These are phyloP conservation scores for Crenuchus spilurus DNA, from an alignment of 2,797 vertebrate species.

Conservation along the genomic window DNA sequence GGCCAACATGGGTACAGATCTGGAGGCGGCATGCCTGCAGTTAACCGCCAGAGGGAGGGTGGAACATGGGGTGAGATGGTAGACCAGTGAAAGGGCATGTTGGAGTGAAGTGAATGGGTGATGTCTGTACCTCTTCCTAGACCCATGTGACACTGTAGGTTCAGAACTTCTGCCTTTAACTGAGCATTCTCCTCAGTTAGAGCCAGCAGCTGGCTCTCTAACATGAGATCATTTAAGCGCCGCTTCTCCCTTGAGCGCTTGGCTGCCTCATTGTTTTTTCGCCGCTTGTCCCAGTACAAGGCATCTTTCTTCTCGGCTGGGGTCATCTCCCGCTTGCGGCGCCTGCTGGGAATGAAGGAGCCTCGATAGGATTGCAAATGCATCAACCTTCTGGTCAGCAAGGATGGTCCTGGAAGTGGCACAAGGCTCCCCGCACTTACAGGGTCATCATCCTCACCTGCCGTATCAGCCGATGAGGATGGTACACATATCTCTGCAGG, in stretches of 20 bases:
- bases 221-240: constrained; percentile 68
- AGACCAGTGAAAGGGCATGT: constrained; percentile 30
- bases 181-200: constrained; percentile 73
- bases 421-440: not conserved
- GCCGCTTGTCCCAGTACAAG: constrained; percentile 88
- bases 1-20: constrained; percentile 28
- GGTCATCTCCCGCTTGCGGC: constrained; percentile 74
- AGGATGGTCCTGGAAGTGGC: constrained; percentile 25
- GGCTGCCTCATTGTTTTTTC: constrained; percentile 90
- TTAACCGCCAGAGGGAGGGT: constrained; percentile 50
- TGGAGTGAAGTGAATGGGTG: not conserved
- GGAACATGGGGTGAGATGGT: constrained; percentile 38
- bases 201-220: constrained; percentile 72
- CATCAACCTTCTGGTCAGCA: constrained; percentile 57
- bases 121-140: constrained; percentile 34
- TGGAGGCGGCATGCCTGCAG: not conserved
- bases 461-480: constrained; percentile 53
- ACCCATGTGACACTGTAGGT: constrained; percentile 61
- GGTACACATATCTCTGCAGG: constrained; percentile 33
- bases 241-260: constrained; percentile 86
- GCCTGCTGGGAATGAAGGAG: constrained; percentile 31
- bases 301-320: constrained; percentile 81
- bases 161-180: constrained; percentile 67
- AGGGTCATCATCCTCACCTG: constrained; percentile 9
- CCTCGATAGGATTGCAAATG: constrained; percentile 48